Conservation (phyloP, 1,140 invertebrate species). For the Caenorhabditis remanei region DNA sequence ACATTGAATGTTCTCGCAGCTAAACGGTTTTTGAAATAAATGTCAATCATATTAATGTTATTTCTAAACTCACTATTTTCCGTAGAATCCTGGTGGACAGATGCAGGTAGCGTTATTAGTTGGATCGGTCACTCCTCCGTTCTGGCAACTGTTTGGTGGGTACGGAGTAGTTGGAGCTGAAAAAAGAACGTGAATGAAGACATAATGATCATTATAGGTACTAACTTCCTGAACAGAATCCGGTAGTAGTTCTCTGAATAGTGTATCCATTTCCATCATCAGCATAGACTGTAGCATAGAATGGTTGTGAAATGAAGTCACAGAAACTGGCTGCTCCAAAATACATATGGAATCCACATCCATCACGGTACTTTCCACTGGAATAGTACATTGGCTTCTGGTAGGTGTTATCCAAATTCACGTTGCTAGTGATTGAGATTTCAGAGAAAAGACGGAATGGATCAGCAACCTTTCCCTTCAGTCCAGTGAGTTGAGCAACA, state of each 20-base stretch:
- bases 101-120: constrained; percentile 64
- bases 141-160: constrained; percentile 63
- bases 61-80: constrained; percentile 51
- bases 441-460: constrained; percentile 67
- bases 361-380: constrained; percentile 66
- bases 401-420: constrained; percentile 41
- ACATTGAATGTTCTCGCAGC: constrained; percentile 65
- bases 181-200: background rate
- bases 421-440: constrained; percentile 61
- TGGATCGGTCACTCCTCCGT: constrained; percentile 68
- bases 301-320: constrained; percentile 63
- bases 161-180: constrained; percentile 48
- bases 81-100: constrained; percentile 65
- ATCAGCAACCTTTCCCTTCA: constrained; percentile 60
- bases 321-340: constrained; percentile 67
- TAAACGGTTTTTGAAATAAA: background rate
- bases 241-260: constrained; percentile 66
- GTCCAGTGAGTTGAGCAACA: constrained; percentile 67
- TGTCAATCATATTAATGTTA: background rate
- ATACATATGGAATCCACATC: constrained; percentile 68
- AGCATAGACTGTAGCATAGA: constrained; percentile 68
- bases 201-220: too few relatives aligned
- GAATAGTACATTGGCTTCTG: constrained; percentile 69
- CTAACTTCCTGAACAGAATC: constrained; percentile 60
- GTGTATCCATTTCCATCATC: constrained; percentile 68